Base-by-base conservation (phyloP, 2,888 invertebrate genomes). In the Plagodis dolabraria region DNA sequence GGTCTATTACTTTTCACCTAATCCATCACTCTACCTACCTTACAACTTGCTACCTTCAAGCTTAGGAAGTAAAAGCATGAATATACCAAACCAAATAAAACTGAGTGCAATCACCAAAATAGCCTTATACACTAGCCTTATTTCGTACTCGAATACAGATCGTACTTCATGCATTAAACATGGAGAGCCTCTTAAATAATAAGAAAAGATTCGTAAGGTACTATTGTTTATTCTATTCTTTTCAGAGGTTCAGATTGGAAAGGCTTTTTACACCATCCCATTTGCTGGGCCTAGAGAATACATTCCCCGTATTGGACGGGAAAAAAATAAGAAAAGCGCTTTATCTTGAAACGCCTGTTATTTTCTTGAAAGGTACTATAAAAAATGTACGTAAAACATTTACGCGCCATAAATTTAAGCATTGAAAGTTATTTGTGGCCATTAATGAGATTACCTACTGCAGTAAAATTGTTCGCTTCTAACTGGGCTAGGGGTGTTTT, bases 121-220 rank as follows among this genome's bases (percentile, higher is more conserved):
- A 22, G 22, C 22, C 22, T 22, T 79, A 85, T 83, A 76, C 82
- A 65, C 63, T 81, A 67, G 64, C 79, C 79, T 86, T 84, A 85
- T 84, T 22, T 84, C 84, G 77, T 76, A 76, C 77, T 71, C 73
- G 72, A 74, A 82, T 81, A 86, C 86, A 89, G 87, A 89, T 87
- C 83, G 76, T 76, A 74, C 67, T 75, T 86, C 87, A 89, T 91
- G 85, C 83, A 92, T 91, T 88, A 91, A 87, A 89, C 90, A 91
- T 90, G 72, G 74, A 71, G 71, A 77, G 72, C 80, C 84, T 85
- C 87, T 86, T 90, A 87, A 91, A 91, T 90, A 89, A 91, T 91
- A 90, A 87, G 86, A 83, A 86, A 86, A 83, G 75, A 85, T 85
- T 82, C 79, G 80, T 65, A 76, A 85, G 83, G 85, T 83, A 77